phyloP scores from a whole-genome alignment of 2,797 vertebrate species.

The Serranus cabrilla region DNA sequence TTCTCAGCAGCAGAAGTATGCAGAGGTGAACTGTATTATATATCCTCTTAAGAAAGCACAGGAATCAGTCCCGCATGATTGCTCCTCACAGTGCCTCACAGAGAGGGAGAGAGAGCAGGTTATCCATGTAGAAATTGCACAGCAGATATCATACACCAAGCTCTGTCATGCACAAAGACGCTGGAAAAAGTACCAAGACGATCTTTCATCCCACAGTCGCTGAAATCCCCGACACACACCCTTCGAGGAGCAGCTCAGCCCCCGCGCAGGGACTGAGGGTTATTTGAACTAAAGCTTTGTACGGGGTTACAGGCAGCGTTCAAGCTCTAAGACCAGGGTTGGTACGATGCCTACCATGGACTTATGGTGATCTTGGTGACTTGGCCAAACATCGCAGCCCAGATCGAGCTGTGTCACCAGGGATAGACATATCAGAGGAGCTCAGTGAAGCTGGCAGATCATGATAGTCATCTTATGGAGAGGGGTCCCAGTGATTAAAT shows the following conservation, averaged over 20 bases:
- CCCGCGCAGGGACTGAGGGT: slow-evolving; percentile 59
- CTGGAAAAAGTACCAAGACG: slow-evolving; percentile 74
- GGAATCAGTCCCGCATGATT: slow-evolving; percentile 82
- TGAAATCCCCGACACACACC: slow-evolving; percentile 73
- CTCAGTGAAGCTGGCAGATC: slow-evolving; percentile 83
- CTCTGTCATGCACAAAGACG: slow-evolving; percentile 75
- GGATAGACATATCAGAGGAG: slow-evolving; percentile 82
- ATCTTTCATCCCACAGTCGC: slow-evolving; percentile 73
- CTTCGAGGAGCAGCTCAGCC: slow-evolving; percentile 71
- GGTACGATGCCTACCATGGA: slow-evolving; percentile 75
- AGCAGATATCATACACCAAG: slow-evolving; percentile 79
- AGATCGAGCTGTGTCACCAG: slow-evolving; percentile 81
- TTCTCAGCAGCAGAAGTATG: slow-evolving; percentile 69
- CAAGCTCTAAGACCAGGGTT: slow-evolving; percentile 73
- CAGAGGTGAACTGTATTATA: slow-evolving; percentile 81
- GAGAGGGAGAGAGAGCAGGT: slow-evolving; percentile 71
- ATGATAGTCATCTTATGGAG: slow-evolving; percentile 84
- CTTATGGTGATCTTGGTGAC: slow-evolving; percentile 84
- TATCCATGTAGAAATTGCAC: slow-evolving; percentile 82
- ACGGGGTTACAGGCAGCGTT: slow-evolving; percentile 70
- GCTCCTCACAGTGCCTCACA: slow-evolving; percentile 69
- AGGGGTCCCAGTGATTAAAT: slow-evolving; percentile 84
- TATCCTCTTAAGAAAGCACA: slow-evolving; percentile 82
- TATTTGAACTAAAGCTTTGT: slow-evolving; percentile 80
- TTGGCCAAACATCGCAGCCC: slow-evolving; percentile 77